Evolutionary conservation across 2,888 invertebrate genomes (phyloP).

Genomic region (Eudasyphora cyanicolor): DNA sequence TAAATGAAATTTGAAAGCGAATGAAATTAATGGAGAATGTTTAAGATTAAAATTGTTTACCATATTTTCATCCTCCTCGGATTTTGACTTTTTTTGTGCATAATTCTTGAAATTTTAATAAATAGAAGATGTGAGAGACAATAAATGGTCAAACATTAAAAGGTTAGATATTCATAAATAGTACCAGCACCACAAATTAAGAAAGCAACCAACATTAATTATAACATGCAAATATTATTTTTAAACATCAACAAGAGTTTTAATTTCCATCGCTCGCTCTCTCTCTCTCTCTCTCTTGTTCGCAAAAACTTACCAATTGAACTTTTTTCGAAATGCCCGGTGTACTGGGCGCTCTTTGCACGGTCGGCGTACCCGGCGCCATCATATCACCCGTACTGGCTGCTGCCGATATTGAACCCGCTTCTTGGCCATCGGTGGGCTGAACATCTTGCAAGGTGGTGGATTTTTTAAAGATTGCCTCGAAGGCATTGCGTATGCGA

Average conservation of each 20-base stretch:
- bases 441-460: slow-evolving; percentile 92
- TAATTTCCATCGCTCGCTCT: background rate
- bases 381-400: slow-evolving; percentile 75
- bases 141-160: background rate
- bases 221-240: slow-evolving; percentile 4
- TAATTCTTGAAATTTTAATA: slow-evolving; percentile 66
- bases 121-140: background rate
- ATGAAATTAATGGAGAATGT: slow-evolving; percentile 66
- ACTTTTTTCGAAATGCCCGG: slow-evolving; percentile 93
- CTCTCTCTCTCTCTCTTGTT: background rate
- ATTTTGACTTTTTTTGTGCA: slow-evolving; percentile 71
- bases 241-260: background rate
- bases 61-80: slow-evolving; percentile 68
- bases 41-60: slow-evolving; percentile 66
- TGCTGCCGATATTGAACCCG: slow-evolving; percentile 80
- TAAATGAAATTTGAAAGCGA: background rate
- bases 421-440: slow-evolving; percentile 82
- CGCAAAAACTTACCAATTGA: slow-evolving; percentile 85
- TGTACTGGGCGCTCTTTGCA: slow-evolving; percentile 80
- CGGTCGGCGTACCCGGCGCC: slow-evolving; percentile 64
- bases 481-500: slow-evolving; percentile 93
- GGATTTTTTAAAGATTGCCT: slow-evolving; percentile 94
- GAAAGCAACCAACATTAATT: slow-evolving; percentile 6
- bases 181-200: slow-evolving; percentile 32
- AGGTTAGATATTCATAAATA: too few species aligned